These are phyloP conservation scores for Vesta saturnalis DNA, from an alignment of 2,888 invertebrate genomes.

Conservation along the genomic window DNA sequence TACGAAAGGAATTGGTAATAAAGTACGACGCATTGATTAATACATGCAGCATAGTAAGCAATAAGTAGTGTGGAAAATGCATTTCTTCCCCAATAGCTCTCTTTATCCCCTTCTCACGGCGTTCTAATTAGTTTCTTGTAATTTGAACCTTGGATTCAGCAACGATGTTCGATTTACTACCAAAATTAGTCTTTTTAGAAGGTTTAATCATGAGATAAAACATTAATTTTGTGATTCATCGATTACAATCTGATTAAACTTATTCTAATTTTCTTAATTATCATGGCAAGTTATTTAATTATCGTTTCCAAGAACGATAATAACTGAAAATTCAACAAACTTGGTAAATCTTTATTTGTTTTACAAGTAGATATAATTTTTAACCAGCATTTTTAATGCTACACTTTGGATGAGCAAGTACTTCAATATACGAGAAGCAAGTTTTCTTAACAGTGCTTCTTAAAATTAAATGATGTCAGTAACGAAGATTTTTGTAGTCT, in stretches of 20 bases:
- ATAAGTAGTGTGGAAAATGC: background rate
- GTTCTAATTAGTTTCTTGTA: conserved; percentile 17
- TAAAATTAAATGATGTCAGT: conserved; percentile 40
- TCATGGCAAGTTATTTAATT: too few species aligned
- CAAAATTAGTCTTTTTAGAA: conserved; percentile 8
- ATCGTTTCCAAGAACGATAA: too few species aligned
- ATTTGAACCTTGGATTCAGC: conserved; percentile 10
- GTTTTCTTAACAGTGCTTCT: conserved; percentile 13
- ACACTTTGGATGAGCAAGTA: too few species aligned
- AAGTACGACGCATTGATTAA: background rate
- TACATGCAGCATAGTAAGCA: background rate
- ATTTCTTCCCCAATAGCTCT: conserved; percentile 3
- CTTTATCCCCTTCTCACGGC: background rate
- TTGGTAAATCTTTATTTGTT: too few species aligned
- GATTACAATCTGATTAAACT: conserved; percentile 14
- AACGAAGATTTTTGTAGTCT: conserved; percentile 45
- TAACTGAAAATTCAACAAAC: too few species aligned
- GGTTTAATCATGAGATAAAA: conserved; percentile 18
- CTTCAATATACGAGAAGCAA: background rate
- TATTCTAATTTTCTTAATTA: conserved; percentile 1
- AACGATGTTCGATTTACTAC: conserved; percentile 18
- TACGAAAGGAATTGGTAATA: background rate
- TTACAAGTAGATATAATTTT: too few species aligned
- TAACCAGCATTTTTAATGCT: too few species aligned
- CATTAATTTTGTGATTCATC: conserved; percentile 17